These are phyloP conservation scores for Zaprionus taronus DNA, from an alignment of 1,140 invertebrate species.

Conservation along the genomic window DNA sequence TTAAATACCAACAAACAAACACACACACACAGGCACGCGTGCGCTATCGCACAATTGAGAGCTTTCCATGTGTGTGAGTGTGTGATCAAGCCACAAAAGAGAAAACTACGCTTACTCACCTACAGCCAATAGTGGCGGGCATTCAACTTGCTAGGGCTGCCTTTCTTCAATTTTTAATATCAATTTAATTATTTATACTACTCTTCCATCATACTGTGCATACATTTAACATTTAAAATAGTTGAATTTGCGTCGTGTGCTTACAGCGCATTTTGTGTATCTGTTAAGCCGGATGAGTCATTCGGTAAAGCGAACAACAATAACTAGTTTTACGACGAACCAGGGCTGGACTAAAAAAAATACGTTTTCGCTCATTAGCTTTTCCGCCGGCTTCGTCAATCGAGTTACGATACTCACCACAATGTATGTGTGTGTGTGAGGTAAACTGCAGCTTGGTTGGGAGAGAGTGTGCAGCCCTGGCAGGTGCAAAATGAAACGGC, in stretches of 20 bases:
- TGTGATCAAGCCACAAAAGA: constrained; percentile 71
- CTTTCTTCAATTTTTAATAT: background rate
- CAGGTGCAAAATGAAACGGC: constrained; percentile 64
- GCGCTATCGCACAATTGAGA: constrained; percentile 35
- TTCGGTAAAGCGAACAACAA: constrained; percentile 47
- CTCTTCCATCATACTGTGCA: background rate
- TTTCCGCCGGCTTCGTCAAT: constrained; percentile 33
- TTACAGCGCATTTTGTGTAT: constrained; percentile 14
- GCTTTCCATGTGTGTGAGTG: constrained; percentile 46
- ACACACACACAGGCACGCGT: background rate
- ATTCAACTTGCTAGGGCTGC: background rate
- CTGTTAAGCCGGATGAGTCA: background rate
- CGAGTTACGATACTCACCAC: constrained; percentile 27
- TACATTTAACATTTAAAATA: background rate
- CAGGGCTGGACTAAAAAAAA: constrained; percentile 50
- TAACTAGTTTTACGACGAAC: constrained; percentile 72
- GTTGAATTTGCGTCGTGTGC: background rate
- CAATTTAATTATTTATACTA: background rate
- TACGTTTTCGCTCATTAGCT: constrained; percentile 46
- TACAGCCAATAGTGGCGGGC: constrained; percentile 34
- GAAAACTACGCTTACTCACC: constrained; percentile 72
- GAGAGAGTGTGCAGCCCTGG: constrained; percentile 50
- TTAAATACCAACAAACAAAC: constrained; percentile 54
- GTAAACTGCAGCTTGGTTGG: constrained; percentile 39
- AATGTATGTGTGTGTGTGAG: background rate